A percentile compares a stretch with the other conserved stretches of the same genome.
phyloP scores from a whole-genome alignment of 1,140 invertebrate species.

The Campoletis sonorensis region DNA sequence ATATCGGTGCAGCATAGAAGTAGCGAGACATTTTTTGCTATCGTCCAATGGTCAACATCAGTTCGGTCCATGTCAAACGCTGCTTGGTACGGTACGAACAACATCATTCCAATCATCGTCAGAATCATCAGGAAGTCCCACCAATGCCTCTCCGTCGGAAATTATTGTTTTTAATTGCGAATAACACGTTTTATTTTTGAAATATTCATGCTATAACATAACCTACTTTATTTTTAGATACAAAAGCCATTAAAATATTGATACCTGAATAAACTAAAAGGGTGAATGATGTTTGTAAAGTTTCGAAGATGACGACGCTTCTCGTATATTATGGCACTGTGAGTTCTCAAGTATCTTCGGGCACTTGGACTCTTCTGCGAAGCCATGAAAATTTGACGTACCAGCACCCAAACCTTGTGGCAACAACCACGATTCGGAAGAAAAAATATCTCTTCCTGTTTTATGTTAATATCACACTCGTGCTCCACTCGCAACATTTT shows the following conservation, averaged over 20 bases:
- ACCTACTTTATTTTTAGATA: not conserved
- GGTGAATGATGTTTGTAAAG: constrained; percentile 65
- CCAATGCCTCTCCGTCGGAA: constrained; percentile 55
- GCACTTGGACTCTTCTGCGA: constrained; percentile 64
- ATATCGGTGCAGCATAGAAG: constrained; percentile 63
- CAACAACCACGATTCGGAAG: constrained; percentile 53
- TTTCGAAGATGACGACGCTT: constrained; percentile 64
- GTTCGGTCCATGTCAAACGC: constrained; percentile 60
- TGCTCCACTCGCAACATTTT: constrained; percentile 59
- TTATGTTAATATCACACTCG: constrained; percentile 59
- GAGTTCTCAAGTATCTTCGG: constrained; percentile 66
- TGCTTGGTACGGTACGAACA: constrained; percentile 65
- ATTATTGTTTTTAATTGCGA: constrained; percentile 16
- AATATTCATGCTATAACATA: not conserved
- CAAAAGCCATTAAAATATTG: not conserved
- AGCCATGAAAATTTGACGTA: constrained; percentile 59
- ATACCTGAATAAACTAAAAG: constrained; percentile 73
- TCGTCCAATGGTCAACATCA: constrained; percentile 51
- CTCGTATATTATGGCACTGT: constrained; percentile 64
- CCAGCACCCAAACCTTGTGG: constrained; percentile 43
- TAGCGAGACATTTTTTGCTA: constrained; percentile 63
- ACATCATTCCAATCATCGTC: constrained; percentile 54
- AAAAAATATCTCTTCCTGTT: constrained; percentile 57
- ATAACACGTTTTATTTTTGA: not conserved
- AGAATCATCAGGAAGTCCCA: constrained; percentile 68